These are phyloP conservation scores for Hyla sarda DNA, from an alignment of 2,113 vertebrate genomes.

Conservation along the genomic window DNA sequence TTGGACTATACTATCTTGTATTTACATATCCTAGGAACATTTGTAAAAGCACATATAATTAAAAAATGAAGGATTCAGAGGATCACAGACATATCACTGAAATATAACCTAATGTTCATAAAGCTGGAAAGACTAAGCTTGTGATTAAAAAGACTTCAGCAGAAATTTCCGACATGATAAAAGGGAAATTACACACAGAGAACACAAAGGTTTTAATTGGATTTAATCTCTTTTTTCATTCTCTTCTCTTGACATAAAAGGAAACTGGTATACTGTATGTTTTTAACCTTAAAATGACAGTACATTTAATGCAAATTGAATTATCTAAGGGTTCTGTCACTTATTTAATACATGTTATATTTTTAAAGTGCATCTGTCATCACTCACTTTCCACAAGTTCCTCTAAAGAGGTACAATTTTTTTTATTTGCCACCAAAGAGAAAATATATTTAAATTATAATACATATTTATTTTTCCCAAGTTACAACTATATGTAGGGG, in stretches of 20 bases:
- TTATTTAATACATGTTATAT: background rate
- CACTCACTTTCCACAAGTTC: too few species aligned
- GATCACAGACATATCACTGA: constrained; percentile 49
- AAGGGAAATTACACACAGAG: constrained; percentile 34
- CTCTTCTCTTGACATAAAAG: constrained; percentile 10
- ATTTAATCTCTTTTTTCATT: constrained; percentile 44
- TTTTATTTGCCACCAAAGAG: too few species aligned
- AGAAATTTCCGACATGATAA: constrained; percentile 35
- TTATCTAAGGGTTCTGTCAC: background rate
- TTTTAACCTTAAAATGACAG: background rate
- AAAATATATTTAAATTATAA: too few species aligned
- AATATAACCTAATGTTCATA: constrained; percentile 47
- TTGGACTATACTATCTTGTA: constrained; percentile 35
- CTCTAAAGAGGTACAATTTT: too few species aligned
- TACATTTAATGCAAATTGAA: background rate
- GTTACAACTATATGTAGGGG: too few species aligned
- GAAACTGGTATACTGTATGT: background rate
- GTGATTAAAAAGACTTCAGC: constrained; percentile 51
- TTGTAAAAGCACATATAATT: constrained; percentile 51
- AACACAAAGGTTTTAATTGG: constrained; percentile 57
- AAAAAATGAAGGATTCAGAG: constrained; percentile 48
- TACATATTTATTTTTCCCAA: too few species aligned
- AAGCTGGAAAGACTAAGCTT: constrained; percentile 42
- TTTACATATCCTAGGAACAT: constrained; percentile 57
- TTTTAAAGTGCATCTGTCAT: background rate